Base-by-base conservation (phyloP, 2,797 vertebrate species). In the Leucoraja ocellata region DNA sequence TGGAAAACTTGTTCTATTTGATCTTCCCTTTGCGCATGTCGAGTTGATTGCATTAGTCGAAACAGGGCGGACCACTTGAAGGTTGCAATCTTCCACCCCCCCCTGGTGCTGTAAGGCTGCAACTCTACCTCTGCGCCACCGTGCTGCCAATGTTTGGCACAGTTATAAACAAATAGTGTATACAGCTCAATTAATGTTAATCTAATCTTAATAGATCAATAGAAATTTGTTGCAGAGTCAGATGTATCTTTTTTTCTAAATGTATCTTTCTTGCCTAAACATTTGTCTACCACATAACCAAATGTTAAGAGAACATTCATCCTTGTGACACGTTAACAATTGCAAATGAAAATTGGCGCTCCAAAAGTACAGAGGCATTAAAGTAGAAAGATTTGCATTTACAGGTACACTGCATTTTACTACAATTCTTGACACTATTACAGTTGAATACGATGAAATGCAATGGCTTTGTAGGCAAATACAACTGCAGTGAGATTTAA, bases 301-400 rank as follows among this genome's bases (percentile, higher is more conserved):
- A 84, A 84, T 84, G 23, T 84, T 25, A 61, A 84, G 61, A 58
- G 54, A 84, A 14, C 58, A 61, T 84, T 84, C 54, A 84, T 61
- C 58, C 54, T 61, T 84, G 81, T 61, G 81, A 84, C 10, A 58
- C 11, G 54, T n/a, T 84, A 63, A 61, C 54, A 11, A n/a, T 61
- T 28, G 25, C 81, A 84, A 84, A 84, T 84, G 25, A 25, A 84
- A 84, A 58, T 25, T 28, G 9, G n/a, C 1, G 54, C 54, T 58
- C 61, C 54, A 61, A 61, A 84, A 80, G 28, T 84, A 63, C 9
- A 28, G 54, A 84, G 58, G 28, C 54, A 14, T 84, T 84, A 61
- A 84, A 84, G 5, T n/a, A 13, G 81, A 61, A 28, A 58, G 54
- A 84, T 84, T 84, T 84, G 81, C 81, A 84, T 84, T 61, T 84